These are phyloP conservation scores for Brenthis ino DNA, from an alignment of 2,888 invertebrate species.

Conservation along the genomic window DNA sequence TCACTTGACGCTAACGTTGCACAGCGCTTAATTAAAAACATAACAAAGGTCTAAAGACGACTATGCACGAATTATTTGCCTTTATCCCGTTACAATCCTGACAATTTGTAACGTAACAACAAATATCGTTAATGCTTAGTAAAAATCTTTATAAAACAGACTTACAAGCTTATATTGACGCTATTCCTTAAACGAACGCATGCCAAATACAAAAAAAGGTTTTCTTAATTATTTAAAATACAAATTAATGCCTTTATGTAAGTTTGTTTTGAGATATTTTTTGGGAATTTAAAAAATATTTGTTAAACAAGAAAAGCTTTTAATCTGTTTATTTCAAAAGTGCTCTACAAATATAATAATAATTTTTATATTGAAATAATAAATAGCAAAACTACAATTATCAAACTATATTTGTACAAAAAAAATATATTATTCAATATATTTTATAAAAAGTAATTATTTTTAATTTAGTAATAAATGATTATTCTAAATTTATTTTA, in stretches of 20 bases:
- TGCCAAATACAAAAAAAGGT: neutral
- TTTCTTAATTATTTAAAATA: no score
- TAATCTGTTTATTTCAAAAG: no score
- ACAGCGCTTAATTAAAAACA: conserved; percentile 45
- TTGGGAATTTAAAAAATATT: neutral
- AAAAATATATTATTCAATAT: no score
- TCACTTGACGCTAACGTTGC: conserved; percentile 39
- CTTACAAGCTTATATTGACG: conserved; percentile 4
- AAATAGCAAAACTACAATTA: no score
- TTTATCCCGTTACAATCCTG: conserved; percentile 30
- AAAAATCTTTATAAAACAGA: conserved; percentile 5
- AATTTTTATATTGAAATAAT: no score
- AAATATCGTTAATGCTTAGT: conserved; percentile 1
- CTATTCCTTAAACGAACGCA: conserved; percentile 7
- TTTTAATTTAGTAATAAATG: no score
- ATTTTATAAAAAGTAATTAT: no score
- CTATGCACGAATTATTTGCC: conserved; percentile 58
- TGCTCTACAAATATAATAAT: no score
- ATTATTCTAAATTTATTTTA: neutral
- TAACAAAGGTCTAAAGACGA: conserved; percentile 73
- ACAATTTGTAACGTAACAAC: conserved; percentile 11
- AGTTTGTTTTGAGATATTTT: neutral
- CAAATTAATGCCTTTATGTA: no score
- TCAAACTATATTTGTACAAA: no score
- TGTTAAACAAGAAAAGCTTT: neutral